Evolutionary conservation across 1,140 invertebrate genomes (phyloP), one percentile per base, ranked within the genome.

Genomic region (Physella acuta): DNA sequence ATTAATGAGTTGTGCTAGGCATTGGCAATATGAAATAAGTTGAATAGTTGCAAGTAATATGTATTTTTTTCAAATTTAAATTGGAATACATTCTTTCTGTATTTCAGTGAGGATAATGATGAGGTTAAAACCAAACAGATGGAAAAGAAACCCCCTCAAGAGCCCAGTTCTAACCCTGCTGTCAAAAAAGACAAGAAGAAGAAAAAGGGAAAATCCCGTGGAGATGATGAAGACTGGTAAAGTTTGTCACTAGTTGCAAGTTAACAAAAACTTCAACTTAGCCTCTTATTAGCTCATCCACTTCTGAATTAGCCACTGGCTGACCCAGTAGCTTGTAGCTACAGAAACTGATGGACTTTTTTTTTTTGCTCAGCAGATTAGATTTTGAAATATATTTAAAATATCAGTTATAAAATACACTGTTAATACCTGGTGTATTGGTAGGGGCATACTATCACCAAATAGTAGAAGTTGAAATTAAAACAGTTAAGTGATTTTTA

Each of bases 201-300:
- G 58, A 71, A 71, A 34, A 72, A 72, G 52, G 62, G 74, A 66
- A 71, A 72, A 39, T 74, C 75, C 39, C 66, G 64, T 61, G 49
- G 63, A 24, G 71, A 72, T 44, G 70, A 75, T 44, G 76, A 75
- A 30, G 75, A 76, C 51, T 52, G 73, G 75, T 76, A 74, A 70
- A 72, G 75, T 16, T 59, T 66, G 26, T 52, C n/a, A n/a, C n/a
- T n/a, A n/a, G n/a, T n/a, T n/a, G n/a, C n/a, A n/a, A n/a, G n/a
- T n/a, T n/a, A n/a, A n/a, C n/a, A n/a, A n/a, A n/a, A n/a, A n/a
- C n/a, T n/a, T n/a, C n/a, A n/a, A n/a, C n/a, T n/a, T n/a, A n/a
- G n/a, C n/a, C n/a, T n/a, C n/a, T n/a, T n/a, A n/a, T n/a, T n/a
- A n/a, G n/a, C n/a, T n/a, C n/a, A n/a, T n/a, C n/a, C n/a, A n/a